Conservation (phyloP, 2,888 invertebrate genomes). For the Chelonus formosanus region DNA sequence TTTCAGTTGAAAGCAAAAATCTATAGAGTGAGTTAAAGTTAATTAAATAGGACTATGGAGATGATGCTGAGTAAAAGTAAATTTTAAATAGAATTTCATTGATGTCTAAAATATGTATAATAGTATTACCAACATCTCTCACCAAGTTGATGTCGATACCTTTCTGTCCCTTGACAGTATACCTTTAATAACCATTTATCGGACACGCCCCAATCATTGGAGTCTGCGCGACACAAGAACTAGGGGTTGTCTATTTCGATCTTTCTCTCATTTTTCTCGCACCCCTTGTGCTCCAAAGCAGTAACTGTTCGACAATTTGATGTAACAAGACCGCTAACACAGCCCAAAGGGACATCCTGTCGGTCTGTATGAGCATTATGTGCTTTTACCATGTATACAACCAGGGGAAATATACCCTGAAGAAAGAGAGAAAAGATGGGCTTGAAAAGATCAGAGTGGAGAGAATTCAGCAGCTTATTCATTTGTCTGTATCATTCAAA, state of each 20-base stretch:
- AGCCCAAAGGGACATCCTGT: constrained; percentile 26
- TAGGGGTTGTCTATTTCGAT: neutral
- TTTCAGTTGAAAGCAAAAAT: too few relatives aligned
- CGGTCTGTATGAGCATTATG: constrained; percentile 25
- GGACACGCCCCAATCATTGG: constrained; percentile 52
- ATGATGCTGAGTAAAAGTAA: too few relatives aligned
- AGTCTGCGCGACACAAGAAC: constrained; percentile 38
- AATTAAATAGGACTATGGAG: too few relatives aligned
- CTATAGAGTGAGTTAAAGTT: too few relatives aligned
- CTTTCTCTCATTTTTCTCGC: neutral
- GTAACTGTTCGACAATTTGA: constrained; percentile 41
- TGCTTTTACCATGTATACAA: neutral
- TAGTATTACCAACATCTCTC: too few relatives aligned
- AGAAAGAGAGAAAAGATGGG: constrained; percentile 2
- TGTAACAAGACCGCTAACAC: constrained; percentile 52
- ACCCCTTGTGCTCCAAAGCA: constrained; percentile 19
- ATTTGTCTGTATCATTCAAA: too few relatives aligned
- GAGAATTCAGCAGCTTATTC: constrained; percentile 10
- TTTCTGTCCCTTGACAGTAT: constrained; percentile 7
- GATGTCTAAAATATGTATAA: too few relatives aligned
- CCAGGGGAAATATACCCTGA: neutral
- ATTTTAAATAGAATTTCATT: too few relatives aligned
- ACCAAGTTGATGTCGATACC: neutral
- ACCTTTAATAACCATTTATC: constrained; percentile 44
- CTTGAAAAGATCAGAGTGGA: constrained; percentile 22